Evolutionary conservation across 92 coral and sea anemone species (phyloP), one percentile per base, ranked within the genome.

Genomic region (Zoanthus sociatus): DNA sequence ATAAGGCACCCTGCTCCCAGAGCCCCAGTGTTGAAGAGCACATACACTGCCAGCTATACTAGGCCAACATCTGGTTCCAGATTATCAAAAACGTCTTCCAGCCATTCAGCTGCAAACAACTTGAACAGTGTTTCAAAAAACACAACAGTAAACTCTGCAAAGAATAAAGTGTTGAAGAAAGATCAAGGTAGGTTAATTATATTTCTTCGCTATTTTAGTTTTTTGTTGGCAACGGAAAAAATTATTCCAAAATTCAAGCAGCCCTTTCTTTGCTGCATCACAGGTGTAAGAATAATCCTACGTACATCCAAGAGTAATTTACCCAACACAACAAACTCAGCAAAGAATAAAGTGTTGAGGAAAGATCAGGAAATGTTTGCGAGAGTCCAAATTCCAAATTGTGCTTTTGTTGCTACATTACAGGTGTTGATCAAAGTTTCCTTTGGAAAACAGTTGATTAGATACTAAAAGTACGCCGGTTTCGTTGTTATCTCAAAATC

Each of bases 1-100:
- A 33, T 33, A 5, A 74, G 78, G 66, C 60, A 69, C 33, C 90
- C 90, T 20, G 55, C 56, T 11, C 46, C 84, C 17, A 75, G 75
- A 79, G 84, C 73, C 18, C 73, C 92, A 11, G 51, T 54, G 17
- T 13, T 86, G 20, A 86, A 75, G 84, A 90, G 87, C 44, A 90
- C 92, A 18, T 90, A 90, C 73, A 67, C 66, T 75, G 73, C 92
- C 51, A 78, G 90, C 20, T 90, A 54, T 11, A 74, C 90, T 30
- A 72, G 71, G 47, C 84, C 78, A 84, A 48, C 90, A 73, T 61
- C 78, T 51, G 87, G 77, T 46, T 78, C 87, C 84, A 78, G 69
- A 17, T 12, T 11, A 50, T 7, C 46, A n/a, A 70, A 67, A 63
- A 83, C 55, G 1, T 21, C 84, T n/a, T 58, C 83, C 3, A 53